A percentile compares a stretch with the other conserved stretches of the same genome.
Conservation (phyloP, 2,888 invertebrate genomes). For the Itoplectis maculator region DNA sequence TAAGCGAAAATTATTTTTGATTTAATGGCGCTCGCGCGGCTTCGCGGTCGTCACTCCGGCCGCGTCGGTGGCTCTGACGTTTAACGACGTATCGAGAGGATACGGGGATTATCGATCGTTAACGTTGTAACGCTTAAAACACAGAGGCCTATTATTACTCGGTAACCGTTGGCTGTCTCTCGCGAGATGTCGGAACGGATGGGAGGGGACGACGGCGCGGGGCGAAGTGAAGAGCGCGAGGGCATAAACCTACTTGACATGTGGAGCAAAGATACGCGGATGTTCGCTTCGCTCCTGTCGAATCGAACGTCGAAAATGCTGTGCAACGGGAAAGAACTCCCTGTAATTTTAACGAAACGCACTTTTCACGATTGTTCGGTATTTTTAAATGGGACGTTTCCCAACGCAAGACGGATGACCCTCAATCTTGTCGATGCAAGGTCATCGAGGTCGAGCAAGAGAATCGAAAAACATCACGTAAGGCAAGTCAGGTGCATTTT, state of each 20-base stretch:
- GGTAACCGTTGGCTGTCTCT: conserved; percentile 63
- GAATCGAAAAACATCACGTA: neutral
- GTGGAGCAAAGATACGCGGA: conserved; percentile 63
- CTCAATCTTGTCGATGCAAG: neutral
- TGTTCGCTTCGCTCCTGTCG: conserved; percentile 34
- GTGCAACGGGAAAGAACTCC: conserved; percentile 3
- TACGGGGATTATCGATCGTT: conserved; percentile 69
- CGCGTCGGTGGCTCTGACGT: conserved; percentile 50
- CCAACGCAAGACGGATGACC: neutral
- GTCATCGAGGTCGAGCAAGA: neutral
- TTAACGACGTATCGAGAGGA: conserved; percentile 68
- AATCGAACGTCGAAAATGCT: conserved; percentile 41
- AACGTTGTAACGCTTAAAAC: conserved; percentile 64
- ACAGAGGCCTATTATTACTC: conserved; percentile 67
- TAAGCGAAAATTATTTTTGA: conserved; percentile 51
- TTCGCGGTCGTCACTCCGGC: conserved; percentile 57
- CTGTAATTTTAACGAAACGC: conserved; percentile 14
- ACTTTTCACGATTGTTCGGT: neutral
- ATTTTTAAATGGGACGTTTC: neutral
- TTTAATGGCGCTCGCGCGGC: conserved; percentile 51
- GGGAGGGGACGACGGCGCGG: conserved; percentile 44
- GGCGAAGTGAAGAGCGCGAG: conserved; percentile 57
- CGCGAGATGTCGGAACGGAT: conserved; percentile 58
- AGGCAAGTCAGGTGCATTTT: neutral
- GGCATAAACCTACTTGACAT: conserved; percentile 67